These are phyloP conservation scores for Zelostemma sp. DNA, from an alignment of 1,140 invertebrate genomes.

Conservation along the genomic window DNA sequence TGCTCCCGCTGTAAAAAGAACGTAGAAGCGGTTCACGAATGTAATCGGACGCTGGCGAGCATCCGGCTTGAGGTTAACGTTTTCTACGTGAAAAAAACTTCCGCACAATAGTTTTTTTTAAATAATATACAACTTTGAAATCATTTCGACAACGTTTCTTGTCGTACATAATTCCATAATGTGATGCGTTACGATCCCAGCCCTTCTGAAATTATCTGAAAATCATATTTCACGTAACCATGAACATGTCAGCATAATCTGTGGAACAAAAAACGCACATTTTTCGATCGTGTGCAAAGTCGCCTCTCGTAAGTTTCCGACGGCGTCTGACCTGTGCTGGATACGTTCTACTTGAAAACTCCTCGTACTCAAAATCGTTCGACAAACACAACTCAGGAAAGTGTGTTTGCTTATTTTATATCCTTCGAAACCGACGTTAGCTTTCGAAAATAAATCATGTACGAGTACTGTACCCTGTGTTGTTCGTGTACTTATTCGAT, in stretches of 20 bases:
- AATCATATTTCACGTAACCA: too few relatives aligned
- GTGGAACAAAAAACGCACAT: too few relatives aligned
- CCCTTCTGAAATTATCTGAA: too few relatives aligned
- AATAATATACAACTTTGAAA: too few relatives aligned
- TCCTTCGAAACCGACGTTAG: conserved; percentile 5
- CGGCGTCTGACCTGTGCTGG: conserved; percentile 22
- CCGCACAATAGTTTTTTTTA: too few relatives aligned
- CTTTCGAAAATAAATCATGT: conserved; percentile 21
- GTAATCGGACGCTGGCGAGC: neutral
- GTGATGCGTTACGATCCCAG: too few relatives aligned
- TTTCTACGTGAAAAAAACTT: neutral
- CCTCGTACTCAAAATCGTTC: conserved; percentile 15
- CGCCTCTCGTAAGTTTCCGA: conserved; percentile 2
- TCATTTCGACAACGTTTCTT: too few relatives aligned
- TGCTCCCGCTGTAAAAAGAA: neutral
- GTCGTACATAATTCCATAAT: too few relatives aligned
- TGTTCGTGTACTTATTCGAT: conserved; percentile 15
- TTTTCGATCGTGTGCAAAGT: too few relatives aligned
- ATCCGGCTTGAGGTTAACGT: neutral
- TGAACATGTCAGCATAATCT: too few relatives aligned
- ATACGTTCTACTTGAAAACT: conserved; percentile 29
- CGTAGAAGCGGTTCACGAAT: neutral
- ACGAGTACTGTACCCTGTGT: conserved; percentile 11
- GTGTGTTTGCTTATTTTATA: conserved; percentile 22
- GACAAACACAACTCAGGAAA: conserved; percentile 20